Conservation (phyloP, 2,113 vertebrate genomes). For the Seriola rivoliana region DNA sequence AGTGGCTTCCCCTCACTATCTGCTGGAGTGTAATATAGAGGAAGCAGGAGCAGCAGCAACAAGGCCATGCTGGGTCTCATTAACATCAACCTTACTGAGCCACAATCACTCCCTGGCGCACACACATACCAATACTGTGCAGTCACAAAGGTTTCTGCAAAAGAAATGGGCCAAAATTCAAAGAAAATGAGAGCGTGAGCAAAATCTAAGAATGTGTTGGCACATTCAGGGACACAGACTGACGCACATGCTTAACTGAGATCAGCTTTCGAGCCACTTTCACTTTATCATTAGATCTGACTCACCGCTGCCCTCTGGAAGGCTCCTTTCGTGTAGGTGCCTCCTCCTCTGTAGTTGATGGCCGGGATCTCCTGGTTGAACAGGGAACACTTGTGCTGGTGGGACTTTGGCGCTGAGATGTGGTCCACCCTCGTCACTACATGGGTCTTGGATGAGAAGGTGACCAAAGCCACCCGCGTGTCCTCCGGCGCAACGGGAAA, state of each 20-base stretch:
- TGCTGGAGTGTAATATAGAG: slow-evolving; percentile 68
- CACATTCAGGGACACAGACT: not conserved
- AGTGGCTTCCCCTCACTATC: slow-evolving; percentile 55
- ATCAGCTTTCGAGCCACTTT: not conserved
- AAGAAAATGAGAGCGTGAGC: not conserved
- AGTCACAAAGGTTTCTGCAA: not conserved
- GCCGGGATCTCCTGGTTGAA: slow-evolving; percentile 94
- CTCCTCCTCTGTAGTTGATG: slow-evolving; percentile 95
- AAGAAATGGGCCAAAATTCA: not conserved
- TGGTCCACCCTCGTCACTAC: slow-evolving; percentile 96
- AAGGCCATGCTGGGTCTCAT: slow-evolving; percentile 56
- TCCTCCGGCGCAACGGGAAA: slow-evolving; percentile 94
- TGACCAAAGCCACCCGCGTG: slow-evolving; percentile 95
- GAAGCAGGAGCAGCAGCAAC: slow-evolving; percentile 52
- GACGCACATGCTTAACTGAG: not conserved
- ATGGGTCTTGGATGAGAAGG: slow-evolving; percentile 96
- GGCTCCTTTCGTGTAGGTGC: slow-evolving; percentile 97
- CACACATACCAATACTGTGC: slow-evolving; percentile 2
- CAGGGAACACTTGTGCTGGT: slow-evolving; percentile 97
- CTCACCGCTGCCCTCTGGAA: slow-evolving; percentile 98
- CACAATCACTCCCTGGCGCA: slow-evolving; percentile 22
- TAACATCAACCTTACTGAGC: slow-evolving; percentile 49
- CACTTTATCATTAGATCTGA: slow-evolving; percentile 13
- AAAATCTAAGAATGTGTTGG: not conserved
- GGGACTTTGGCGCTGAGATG: slow-evolving; percentile 89